A percentile compares a stretch with the other conserved stretches of the same genome.
Evolutionary conservation across 2,888 invertebrate species (phyloP).

Genomic region (Nemapogon koenigi): DNA sequence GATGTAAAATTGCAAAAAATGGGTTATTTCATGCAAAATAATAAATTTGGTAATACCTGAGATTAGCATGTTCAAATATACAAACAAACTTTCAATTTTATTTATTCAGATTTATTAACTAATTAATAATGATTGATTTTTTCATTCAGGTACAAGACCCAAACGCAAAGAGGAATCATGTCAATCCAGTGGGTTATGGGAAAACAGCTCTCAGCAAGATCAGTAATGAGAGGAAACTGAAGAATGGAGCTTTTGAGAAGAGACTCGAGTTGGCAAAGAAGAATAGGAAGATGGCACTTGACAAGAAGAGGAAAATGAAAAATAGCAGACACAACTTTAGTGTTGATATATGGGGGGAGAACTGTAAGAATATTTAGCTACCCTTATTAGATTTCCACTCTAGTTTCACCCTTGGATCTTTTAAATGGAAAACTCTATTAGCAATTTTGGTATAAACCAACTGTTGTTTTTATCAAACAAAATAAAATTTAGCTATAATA

Average conservation of each 20-base stretch:
- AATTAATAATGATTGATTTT: too few relatives aligned
- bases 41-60: too few relatives aligned
- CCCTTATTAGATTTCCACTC: too few relatives aligned
- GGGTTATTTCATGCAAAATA: too few relatives aligned
- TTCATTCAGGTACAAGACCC: constrained; percentile 69
- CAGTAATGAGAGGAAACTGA: constrained; percentile 41
- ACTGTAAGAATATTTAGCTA: constrained; percentile 59
- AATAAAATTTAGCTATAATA: too few relatives aligned
- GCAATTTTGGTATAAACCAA: not conserved
- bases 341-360: constrained; percentile 71
- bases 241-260: constrained; percentile 56
- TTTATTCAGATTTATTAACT: too few relatives aligned
- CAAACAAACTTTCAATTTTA: too few relatives aligned
- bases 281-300: constrained; percentile 43
- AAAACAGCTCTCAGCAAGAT: constrained; percentile 51
- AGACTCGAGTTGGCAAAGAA: constrained; percentile 54
- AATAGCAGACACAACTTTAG: constrained; percentile 58
- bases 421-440: not conserved
- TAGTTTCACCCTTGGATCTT: not conserved
- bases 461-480: not conserved
- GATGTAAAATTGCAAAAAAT: too few relatives aligned
- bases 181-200: constrained; percentile 40
- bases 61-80: too few relatives aligned
- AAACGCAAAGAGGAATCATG: constrained; percentile 60
- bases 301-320: constrained; percentile 42